A percentile compares a stretch with the other conserved stretches of the same genome.
Evolutionary conservation across 2,113 vertebrate genomes (phyloP).

Genomic region (Sturnus vulgaris): DNA sequence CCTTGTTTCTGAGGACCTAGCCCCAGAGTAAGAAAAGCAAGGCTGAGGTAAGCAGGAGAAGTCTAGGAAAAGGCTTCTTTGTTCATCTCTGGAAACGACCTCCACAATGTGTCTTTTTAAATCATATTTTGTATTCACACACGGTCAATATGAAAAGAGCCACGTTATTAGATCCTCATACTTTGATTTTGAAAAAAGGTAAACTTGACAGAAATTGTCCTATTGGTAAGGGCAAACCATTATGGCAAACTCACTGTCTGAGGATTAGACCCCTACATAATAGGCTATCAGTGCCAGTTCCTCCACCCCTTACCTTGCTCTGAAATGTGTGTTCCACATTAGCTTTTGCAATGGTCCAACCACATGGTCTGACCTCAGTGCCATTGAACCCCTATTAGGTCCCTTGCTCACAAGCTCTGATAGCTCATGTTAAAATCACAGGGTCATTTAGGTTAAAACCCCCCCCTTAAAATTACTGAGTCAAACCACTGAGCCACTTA

Average conservation of each 20-base stretch:
- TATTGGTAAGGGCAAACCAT: neutral
- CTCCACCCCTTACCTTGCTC: neutral
- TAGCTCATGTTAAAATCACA: neutral
- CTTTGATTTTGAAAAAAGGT: neutral
- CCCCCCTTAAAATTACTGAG: neutral
- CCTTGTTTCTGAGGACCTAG: neutral
- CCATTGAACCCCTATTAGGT: neutral
- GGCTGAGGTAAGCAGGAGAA: neutral
- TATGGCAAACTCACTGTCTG: neutral
- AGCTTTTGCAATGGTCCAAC: neutral
- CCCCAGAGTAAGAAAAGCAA: neutral
- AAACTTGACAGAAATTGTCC: neutral
- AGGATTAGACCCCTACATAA: neutral
- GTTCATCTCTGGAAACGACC: neutral
- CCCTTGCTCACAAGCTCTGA: neutral
- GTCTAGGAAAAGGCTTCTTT: neutral
- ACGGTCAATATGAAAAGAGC: neutral
- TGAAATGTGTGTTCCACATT: neutral
- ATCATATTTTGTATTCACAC: neutral
- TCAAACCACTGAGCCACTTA: neutral
- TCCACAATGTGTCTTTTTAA: neutral
- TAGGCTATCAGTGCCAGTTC: neutral
- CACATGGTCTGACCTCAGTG: neutral
- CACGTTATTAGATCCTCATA: fast-evolving
- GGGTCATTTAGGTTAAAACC: neutral